A percentile compares a stretch with the other conserved stretches of the same genome.
Evolutionary conservation across 2,888 invertebrate genomes (phyloP).

Genomic region (Acrobasis repandana): DNA sequence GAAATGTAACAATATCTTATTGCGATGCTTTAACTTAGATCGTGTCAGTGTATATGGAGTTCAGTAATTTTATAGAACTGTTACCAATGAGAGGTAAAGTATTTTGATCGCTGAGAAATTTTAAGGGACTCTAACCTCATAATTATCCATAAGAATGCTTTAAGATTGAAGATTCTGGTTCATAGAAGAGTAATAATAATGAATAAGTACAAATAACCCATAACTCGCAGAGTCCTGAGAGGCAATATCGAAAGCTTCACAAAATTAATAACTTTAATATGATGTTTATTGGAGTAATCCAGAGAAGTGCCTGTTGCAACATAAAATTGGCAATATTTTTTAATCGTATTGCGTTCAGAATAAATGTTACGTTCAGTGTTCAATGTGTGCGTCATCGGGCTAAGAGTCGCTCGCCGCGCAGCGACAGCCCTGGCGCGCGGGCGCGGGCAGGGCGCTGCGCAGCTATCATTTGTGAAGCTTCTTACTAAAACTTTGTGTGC

Average conservation of each 20-base stretch:
- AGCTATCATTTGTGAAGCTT: constrained; percentile 75
- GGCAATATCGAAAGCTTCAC: constrained; percentile 75
- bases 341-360: constrained; percentile 71
- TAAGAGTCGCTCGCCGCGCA: constrained; percentile 32
- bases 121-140: constrained; percentile 59
- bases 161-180: constrained; percentile 55
- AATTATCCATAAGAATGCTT: constrained; percentile 62
- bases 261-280: constrained; percentile 74
- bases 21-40: constrained; percentile 82
- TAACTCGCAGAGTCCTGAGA: constrained; percentile 68
- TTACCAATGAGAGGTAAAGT: constrained; percentile 63
- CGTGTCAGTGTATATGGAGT: constrained; percentile 74
- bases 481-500: constrained; percentile 82
- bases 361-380: constrained; percentile 67
- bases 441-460: constrained; percentile 43
- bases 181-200: constrained; percentile 63
- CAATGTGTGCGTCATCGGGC: constrained; percentile 46
- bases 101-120: constrained; percentile 62
- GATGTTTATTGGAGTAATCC: constrained; percentile 82
- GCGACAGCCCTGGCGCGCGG: constrained; percentile 25
- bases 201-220: constrained; percentile 70
- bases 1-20: constrained; percentile 80
- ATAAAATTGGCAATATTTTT: constrained; percentile 81
- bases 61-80: constrained; percentile 73
- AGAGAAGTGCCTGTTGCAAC: constrained; percentile 82